Percentiles rank a stretch among this genome's conserved stretches.
Evolutionary conservation across 2,113 vertebrate genomes (phyloP).

Genomic region (Toxotes jaculatrix): DNA sequence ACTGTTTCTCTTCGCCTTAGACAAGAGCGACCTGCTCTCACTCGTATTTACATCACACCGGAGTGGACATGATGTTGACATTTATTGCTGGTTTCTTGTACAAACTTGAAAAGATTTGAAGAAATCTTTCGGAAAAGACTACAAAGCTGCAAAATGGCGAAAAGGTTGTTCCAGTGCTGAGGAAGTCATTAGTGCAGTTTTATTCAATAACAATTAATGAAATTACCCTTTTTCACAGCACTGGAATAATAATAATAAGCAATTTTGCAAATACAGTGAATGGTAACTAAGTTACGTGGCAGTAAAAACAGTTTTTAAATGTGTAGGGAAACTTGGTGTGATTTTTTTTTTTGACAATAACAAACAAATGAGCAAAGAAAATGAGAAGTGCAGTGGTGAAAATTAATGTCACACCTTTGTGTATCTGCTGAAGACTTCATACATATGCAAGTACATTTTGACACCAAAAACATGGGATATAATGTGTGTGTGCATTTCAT

Average conservation of each 20-base stretch:
- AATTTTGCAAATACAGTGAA: conserved; percentile 11
- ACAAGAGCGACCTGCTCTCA: conserved; percentile 45
- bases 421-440: conserved; percentile 43
- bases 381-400: conserved; percentile 25
- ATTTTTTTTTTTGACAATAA: conserved; percentile 16
- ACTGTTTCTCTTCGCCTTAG: conserved; percentile 57
- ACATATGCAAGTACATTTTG: conserved; percentile 76
- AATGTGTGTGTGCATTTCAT: conserved; percentile 52
- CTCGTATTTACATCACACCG: conserved; percentile 26
- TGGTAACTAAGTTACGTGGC: conserved; percentile 10
- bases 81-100: conserved; percentile 27
- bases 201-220: conserved; percentile 4
- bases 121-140: not conserved
- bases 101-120: conserved; percentile 5
- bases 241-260: conserved; percentile 6
- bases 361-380: conserved; percentile 10
- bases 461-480: conserved; percentile 74
- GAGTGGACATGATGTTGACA: not conserved
- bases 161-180: not conserved
- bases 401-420: conserved; percentile 9
- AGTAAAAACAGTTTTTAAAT: conserved; percentile 5
- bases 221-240: conserved; percentile 9
- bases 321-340: conserved; percentile 26
- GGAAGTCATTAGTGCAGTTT: conserved; percentile 38
- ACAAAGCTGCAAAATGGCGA: conserved; percentile 16